Base-by-base conservation (phyloP, 2,113 vertebrate genomes). In the Orthonyx spaldingii region DNA sequence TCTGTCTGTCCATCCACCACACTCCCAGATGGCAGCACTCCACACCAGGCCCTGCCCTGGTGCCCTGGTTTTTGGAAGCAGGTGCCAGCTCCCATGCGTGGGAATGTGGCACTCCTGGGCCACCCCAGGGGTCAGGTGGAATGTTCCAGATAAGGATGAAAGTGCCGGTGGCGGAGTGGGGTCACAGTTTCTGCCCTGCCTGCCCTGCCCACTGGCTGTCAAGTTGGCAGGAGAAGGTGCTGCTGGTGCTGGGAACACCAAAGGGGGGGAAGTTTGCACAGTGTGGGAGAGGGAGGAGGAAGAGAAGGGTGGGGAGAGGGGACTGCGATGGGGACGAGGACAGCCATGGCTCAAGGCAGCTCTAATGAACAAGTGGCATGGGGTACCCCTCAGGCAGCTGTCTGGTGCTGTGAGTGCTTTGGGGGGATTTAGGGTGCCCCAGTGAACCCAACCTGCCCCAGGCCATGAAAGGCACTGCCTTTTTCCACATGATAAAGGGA, bases 391-490 rank as follows among this genome's bases (percentile, higher is more conserved):
- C 0, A 2, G 32, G 32, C 1, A 2, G 33, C 71, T 60, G 47
- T 37, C 14, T 28, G 23, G 49, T 39, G 57, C 42, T 47, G 2
- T 4, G 11, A 37, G 35, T 11, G 16, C 26, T n/a, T n/a, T 47
- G 14, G 21, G 19, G 19, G 5, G 2, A 30, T 64, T 44, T 56
- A 50, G 30, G 32, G 22, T 46, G 42, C 19, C 26, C 20, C 4
- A 6, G 46, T 41, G 44, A 63, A 47, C n/a, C 14, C 7, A 15
- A 39, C 15, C 52, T 0, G 0, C 4, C 13, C 15, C 11, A 8
- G 4, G 20, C 55, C n/a, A 2, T 2, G 13, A 32, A 18, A 32
- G 30, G n/a, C 27, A 2, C 18, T 39, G 53, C 23, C 19, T 42
- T 63, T 75, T 24, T 11, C 27, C 27, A 6, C 0, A 3, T 1